A percentile compares a stretch with the other conserved stretches of the same genome.
Evolutionary conservation across 2,113 vertebrate genomes (phyloP).

Genomic region (Gymnobelideus leadbeateri): DNA sequence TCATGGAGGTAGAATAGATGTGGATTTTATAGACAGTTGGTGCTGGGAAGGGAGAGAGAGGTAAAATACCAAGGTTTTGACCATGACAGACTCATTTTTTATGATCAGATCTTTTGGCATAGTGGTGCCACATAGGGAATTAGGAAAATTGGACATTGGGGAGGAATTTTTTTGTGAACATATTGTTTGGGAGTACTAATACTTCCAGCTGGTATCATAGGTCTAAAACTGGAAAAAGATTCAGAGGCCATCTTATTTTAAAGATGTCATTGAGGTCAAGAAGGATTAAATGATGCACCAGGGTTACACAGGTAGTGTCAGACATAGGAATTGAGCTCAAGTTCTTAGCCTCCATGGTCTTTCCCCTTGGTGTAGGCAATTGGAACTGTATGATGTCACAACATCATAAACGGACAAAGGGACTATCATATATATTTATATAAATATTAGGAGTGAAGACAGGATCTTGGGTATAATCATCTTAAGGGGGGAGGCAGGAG

Average conservation of each 20-base stretch:
- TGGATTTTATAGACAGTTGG: neutral
- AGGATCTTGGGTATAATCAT: neutral
- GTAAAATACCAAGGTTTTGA: neutral
- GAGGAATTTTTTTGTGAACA: neutral
- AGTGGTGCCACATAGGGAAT: neutral
- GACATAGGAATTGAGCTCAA: neutral
- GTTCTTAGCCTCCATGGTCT: neutral
- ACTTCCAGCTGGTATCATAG: neutral
- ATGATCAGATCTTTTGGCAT: neutral
- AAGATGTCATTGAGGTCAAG: neutral
- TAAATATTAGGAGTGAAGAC: neutral
- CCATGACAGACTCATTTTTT: neutral
- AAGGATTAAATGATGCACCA: neutral
- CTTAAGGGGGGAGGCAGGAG: neutral
- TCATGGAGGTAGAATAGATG: neutral
- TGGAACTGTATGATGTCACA: neutral
- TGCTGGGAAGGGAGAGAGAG: neutral
- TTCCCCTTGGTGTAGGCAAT: neutral
- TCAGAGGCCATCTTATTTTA: neutral
- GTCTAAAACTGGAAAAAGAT: neutral
- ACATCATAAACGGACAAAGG: too few relatives aligned
- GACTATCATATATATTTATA: too few relatives aligned
- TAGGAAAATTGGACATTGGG: neutral
- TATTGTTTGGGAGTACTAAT: neutral
- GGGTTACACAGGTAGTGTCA: neutral